phyloP scores from a whole-genome alignment of 1,140 invertebrate species.

The Monomorium pharaonis region DNA sequence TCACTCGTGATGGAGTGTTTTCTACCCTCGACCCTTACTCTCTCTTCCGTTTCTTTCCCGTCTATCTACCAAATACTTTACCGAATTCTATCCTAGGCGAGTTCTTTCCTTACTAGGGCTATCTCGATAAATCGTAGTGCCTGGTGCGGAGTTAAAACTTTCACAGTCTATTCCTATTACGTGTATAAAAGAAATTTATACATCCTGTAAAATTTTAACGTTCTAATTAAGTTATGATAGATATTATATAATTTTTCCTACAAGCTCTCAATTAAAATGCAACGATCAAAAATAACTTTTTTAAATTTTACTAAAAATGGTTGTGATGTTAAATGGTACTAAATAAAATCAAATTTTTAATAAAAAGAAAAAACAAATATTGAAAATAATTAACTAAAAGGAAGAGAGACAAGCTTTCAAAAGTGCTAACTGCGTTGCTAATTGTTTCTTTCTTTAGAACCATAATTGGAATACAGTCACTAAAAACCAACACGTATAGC shows the following conservation, averaged over 20 bases:
- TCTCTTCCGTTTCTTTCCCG: background rate
- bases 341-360: background rate
- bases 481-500: slow-evolving; percentile 10
- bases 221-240: background rate
- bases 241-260: background rate
- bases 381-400: background rate
- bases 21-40: slow-evolving; percentile 73
- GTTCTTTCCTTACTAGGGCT: background rate
- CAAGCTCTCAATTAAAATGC: background rate
- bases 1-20: slow-evolving; percentile 81
- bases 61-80: slow-evolving; percentile 3
- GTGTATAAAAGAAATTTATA: background rate
- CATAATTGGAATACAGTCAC: background rate
- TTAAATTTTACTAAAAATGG: background rate
- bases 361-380: background rate
- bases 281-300: background rate
- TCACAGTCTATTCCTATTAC: background rate
- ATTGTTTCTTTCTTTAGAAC: background rate
- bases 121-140: slow-evolving; percentile 9
- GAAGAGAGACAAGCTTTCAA: background rate
- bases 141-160: background rate
- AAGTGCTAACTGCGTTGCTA: background rate
- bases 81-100: slow-evolving; percentile 13
- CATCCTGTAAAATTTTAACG: background rate
- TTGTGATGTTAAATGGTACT: too few species aligned